A percentile compares a stretch with the other conserved stretches of the same genome.
These are phyloP conservation scores for Caenorhabditis doughertyi DNA, from an alignment of 2,888 invertebrate species.

Conservation along the genomic window DNA sequence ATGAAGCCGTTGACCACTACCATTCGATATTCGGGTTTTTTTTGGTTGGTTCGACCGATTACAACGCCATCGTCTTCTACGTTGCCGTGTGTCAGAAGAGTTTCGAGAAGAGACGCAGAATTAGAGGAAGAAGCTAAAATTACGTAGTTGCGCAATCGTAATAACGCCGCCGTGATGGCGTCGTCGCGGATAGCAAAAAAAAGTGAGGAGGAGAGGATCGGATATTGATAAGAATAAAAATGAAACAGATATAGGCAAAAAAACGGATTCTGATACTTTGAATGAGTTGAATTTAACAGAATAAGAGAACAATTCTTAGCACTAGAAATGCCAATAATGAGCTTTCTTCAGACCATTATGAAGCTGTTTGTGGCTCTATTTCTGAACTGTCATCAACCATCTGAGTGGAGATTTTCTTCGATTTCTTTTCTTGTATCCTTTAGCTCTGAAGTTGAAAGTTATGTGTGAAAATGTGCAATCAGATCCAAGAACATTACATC, in stretches of 20 bases:
- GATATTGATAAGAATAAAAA: constrained; percentile 38
- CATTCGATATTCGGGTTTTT: constrained; percentile 39
- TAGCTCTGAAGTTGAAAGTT: no score
- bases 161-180: constrained; percentile 48
- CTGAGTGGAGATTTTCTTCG: no score
- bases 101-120: constrained; percentile 35
- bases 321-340: no score
- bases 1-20: constrained; percentile 46
- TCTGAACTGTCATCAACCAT: no score
- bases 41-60: constrained; percentile 38
- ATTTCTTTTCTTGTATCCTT: no score
- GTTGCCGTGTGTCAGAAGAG: constrained; percentile 15
- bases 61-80: constrained; percentile 31
- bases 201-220: constrained; percentile 11
- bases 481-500: no score
- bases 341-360: no score
- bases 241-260: constrained; percentile 17
- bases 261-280: constrained; percentile 23
- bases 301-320: neutral
- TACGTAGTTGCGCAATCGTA: constrained; percentile 57
- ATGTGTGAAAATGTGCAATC: no score
- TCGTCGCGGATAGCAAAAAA: constrained; percentile 32
- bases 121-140: constrained; percentile 39
- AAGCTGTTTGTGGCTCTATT: no score
- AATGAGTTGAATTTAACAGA: neutral